Base-by-base conservation (phyloP, 2,797 vertebrate genomes). In the Gymnoscopelus braueri region DNA sequence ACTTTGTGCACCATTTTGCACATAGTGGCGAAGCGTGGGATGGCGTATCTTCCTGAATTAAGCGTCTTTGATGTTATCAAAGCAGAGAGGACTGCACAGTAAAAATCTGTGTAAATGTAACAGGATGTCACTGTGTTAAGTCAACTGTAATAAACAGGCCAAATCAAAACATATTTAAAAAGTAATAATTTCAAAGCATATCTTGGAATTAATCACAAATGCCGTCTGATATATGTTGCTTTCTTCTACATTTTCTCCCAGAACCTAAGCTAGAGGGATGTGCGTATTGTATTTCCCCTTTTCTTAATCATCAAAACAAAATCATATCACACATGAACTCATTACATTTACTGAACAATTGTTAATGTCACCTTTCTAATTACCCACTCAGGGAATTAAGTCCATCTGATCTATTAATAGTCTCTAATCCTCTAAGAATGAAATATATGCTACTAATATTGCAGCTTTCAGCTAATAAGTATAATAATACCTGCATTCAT, bases 241-340 rank as follows among this genome's bases (percentile, higher is more conserved):
- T 35, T 53, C 4, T 26, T 61, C 50, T 58, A 74, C 57, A 60
- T 79, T 87, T 75, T 80, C 75, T 86, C 81, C 63, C 68, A 92
- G 89, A 90, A 56, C 84, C 81, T 80, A 87, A 84, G 79, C 80
- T 86, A 52, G 78, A 74, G 10, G 86, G 83, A 90, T 83, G 88
- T 92, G 82, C 78, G 88, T 90, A 89, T 69, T 77, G 61, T 63
- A 70, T 67, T 65, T 71, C 73, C 15, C 47, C 1, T 83, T 44
- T 62, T 68, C 12, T 67, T 72, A 57, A 69, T 65, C 52, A 52
- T 62, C 23, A 72, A 64, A 64, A 71, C 1, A 63, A 51, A 4
- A 2, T 74, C 35, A 65, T 53, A 53, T 73, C 49, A 69, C 44
- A 48, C 13, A n/a, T 15, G 6, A 14, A 48, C 58, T 82, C n/a